Evolutionary conservation across 2,888 invertebrate genomes (phyloP).

Genomic region (Heliconius sara): DNA sequence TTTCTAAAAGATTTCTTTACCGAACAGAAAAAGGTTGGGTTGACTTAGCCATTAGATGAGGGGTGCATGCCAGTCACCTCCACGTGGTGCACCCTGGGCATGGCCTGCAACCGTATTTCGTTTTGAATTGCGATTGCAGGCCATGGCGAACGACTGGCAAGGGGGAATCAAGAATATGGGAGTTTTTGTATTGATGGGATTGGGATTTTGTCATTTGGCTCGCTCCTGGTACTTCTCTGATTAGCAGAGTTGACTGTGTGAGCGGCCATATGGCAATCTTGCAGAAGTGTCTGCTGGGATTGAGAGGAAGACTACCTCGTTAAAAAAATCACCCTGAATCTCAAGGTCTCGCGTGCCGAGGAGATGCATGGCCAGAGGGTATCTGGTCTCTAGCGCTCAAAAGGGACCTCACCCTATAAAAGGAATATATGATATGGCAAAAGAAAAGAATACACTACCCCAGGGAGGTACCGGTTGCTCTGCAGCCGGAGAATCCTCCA

Average conservation of each 20-base stretch:
- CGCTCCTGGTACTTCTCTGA: conserved; percentile 15
- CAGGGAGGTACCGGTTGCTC: conserved; percentile 17
- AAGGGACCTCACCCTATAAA: conserved; percentile 12
- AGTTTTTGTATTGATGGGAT: not conserved
- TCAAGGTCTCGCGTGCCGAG: conserved; percentile 12
- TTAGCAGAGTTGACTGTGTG: conserved; percentile 17
- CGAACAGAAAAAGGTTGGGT: no score
- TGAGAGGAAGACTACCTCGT: conserved; percentile 4
- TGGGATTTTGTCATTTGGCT: not conserved
- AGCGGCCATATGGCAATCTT: not conserved
- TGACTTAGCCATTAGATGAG: no score
- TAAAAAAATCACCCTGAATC: conserved; percentile 20
- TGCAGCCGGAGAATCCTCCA: conserved; percentile 26
- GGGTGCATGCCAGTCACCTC: conserved; percentile 1
- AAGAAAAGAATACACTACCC: not conserved
- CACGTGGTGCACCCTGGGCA: conserved; percentile 20
- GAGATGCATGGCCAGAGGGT: conserved; percentile 16
- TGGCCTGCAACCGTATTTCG: not conserved
- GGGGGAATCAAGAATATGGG: not conserved
- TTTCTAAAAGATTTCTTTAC: no score
- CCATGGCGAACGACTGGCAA: conserved; percentile 12
- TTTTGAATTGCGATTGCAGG: not conserved
- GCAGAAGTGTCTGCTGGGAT: not conserved
- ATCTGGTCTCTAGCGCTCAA: conserved; percentile 1
- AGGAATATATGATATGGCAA: not conserved